phyloP scores from a whole-genome alignment of 2,888 invertebrate genomes.

The Argyra leucocephala region DNA sequence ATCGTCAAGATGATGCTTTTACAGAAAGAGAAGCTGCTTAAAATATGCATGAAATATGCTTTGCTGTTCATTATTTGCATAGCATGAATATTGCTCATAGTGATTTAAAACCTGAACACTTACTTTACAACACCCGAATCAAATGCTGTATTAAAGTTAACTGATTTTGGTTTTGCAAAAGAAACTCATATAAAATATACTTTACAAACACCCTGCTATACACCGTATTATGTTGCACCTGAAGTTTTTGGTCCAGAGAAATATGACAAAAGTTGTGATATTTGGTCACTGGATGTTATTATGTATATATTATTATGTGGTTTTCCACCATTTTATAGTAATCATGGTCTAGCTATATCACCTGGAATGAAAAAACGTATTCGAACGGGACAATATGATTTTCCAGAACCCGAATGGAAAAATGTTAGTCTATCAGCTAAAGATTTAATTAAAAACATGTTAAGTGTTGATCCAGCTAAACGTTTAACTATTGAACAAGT shows the following conservation, averaged over 20 bases:
- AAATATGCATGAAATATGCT: conserved; percentile 93
- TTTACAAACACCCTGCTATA: conserved; percentile 95
- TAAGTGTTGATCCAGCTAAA: conserved; percentile 87
- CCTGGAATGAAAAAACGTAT: conserved; percentile 93
- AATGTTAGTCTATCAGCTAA: conserved; percentile 91
- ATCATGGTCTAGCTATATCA: conserved; percentile 93
- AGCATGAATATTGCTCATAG: conserved; percentile 91
- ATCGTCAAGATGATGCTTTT: conserved; percentile 86
- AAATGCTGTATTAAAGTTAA: conserved; percentile 82
- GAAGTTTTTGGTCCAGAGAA: conserved; percentile 93
- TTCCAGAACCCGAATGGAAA: conserved; percentile 92
- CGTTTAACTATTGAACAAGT: conserved; percentile 86
- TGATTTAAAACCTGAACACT: conserved; percentile 95
- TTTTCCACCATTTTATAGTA: conserved; percentile 98
- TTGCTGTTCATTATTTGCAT: conserved; percentile 88
- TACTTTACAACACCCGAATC: conserved; percentile 70
- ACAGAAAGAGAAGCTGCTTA: conserved; percentile 92
- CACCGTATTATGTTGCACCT: conserved; percentile 85
- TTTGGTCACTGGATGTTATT: conserved; percentile 98
- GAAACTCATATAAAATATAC: conserved; percentile 78
- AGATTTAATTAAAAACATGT: conserved; percentile 86
- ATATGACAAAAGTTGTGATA: conserved; percentile 97
- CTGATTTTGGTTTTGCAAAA: conserved; percentile 99
- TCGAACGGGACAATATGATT: conserved; percentile 91
- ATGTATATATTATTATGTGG: conserved; percentile 99